phyloP scores from a whole-genome alignment of 1,140 invertebrate genomes.

The Drosophila bifasciata region DNA sequence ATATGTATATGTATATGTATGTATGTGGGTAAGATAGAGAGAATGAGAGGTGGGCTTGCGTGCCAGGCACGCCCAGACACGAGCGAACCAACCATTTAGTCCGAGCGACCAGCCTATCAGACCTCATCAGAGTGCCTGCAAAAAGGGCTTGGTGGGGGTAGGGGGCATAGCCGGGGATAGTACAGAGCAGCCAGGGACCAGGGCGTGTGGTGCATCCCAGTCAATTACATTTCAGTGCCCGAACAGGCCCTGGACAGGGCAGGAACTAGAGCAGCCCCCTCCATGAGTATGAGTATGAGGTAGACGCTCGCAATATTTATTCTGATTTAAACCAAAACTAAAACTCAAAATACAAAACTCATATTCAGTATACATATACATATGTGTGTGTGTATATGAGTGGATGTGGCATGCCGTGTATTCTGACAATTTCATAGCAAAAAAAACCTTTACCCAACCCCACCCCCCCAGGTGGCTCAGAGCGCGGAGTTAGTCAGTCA shows the following conservation, averaged over 20 bases:
- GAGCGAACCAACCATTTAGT: conserved; percentile 54
- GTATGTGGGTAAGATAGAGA: conserved; percentile 12
- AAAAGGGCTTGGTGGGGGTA: no score
- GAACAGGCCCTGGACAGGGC: conserved; percentile 47
- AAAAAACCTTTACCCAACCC: neutral
- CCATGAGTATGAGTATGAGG: no score
- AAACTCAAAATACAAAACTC: conserved; percentile 17
- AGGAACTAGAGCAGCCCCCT: conserved; percentile 13
- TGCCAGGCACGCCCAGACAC: conserved; percentile 73
- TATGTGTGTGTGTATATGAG: conserved; percentile 7
- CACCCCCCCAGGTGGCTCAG: neutral
- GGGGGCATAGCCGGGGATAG: no score
- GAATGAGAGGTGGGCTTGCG: conserved; percentile 51
- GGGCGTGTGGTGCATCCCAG: conserved; percentile 17
- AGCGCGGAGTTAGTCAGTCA: conserved; percentile 63
- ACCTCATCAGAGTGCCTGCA: conserved; percentile 41
- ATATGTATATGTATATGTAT: neutral
- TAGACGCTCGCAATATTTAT: neutral
- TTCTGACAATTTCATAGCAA: conserved; percentile 68
- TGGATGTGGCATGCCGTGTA: conserved; percentile 65
- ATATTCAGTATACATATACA: conserved; percentile 16
- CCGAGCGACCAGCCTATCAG: conserved; percentile 78
- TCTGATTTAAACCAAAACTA: conserved; percentile 23
- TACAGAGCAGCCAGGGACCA: neutral
- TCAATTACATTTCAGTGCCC: conserved; percentile 43